Conservation (phyloP, 2,113 vertebrate genomes). For the Anarhynchus alexandrinus region DNA sequence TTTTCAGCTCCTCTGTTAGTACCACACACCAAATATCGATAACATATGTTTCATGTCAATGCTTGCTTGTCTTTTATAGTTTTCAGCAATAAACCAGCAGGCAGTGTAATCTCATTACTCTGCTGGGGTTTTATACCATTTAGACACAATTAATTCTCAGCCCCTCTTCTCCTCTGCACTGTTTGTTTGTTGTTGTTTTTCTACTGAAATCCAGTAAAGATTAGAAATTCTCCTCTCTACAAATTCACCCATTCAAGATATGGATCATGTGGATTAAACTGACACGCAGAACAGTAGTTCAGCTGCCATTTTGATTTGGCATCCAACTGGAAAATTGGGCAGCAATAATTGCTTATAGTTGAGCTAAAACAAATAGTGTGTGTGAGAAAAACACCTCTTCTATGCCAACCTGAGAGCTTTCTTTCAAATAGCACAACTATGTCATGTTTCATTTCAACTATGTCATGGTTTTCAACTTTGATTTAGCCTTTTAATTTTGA, state of each 20-base stretch:
- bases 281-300: neutral
- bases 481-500: neutral
- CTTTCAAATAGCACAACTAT: neutral
- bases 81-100: constrained; percentile 3
- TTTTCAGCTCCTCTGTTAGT: neutral
- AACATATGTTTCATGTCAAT: neutral
- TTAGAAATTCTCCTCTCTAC: neutral
- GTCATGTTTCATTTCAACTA: neutral
- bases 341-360: neutral
- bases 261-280: neutral
- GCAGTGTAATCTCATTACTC: neutral
- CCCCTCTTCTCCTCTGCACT: neutral
- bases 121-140: neutral
- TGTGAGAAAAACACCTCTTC: neutral
- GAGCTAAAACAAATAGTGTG: neutral
- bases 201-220: neutral
- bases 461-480: neutral
- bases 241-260: neutral
- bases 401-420: neutral
- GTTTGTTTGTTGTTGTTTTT: neutral
- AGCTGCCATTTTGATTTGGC: neutral
- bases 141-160: neutral
- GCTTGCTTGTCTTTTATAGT: neutral
- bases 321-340: neutral
- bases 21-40: neutral